Evolutionary conservation across 2,113 vertebrate genomes (phyloP).

Genomic region (Pteropus alecto): DNA sequence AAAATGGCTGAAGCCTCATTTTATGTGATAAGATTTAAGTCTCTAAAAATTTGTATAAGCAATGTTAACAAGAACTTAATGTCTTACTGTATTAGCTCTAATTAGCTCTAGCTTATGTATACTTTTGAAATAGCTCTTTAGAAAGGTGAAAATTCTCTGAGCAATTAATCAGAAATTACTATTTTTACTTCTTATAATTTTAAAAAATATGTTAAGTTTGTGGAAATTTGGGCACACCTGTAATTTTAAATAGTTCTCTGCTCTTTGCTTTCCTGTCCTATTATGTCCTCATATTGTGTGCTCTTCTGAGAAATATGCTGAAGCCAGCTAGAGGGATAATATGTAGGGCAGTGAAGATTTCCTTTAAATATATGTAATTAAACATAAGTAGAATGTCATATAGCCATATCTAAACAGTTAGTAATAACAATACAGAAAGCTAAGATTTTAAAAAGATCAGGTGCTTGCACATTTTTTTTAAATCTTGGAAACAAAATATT

Average conservation of each 20-base stretch:
- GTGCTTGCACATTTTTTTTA: neutral
- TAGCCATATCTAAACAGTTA: neutral
- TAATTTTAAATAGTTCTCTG: conserved; percentile 4
- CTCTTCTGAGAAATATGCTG: conserved; percentile 2
- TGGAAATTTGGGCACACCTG: neutral
- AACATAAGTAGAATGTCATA: neutral
- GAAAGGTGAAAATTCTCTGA: conserved; percentile 23
- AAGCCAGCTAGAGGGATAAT: neutral
- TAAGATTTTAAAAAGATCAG: conserved; percentile 30
- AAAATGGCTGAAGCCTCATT: conserved; percentile 22
- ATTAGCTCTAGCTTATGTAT: neutral
- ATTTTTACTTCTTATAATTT: conserved; percentile 2
- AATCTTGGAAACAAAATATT: conserved; percentile 1
- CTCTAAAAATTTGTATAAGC: neutral
- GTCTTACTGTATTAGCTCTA: neutral
- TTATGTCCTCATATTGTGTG: neutral
- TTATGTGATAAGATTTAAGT: conserved; percentile 46
- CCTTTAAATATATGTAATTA: neutral
- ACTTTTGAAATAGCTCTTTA: neutral
- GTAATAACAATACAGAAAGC: neutral
- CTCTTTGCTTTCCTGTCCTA: neutral
- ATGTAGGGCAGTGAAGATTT: neutral
- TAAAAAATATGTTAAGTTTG: neutral
- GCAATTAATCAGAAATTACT: neutral
- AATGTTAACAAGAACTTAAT: neutral